Evolutionary conservation across 2,797 vertebrate species (phyloP).

Genomic region (Pteropus rufus): DNA sequence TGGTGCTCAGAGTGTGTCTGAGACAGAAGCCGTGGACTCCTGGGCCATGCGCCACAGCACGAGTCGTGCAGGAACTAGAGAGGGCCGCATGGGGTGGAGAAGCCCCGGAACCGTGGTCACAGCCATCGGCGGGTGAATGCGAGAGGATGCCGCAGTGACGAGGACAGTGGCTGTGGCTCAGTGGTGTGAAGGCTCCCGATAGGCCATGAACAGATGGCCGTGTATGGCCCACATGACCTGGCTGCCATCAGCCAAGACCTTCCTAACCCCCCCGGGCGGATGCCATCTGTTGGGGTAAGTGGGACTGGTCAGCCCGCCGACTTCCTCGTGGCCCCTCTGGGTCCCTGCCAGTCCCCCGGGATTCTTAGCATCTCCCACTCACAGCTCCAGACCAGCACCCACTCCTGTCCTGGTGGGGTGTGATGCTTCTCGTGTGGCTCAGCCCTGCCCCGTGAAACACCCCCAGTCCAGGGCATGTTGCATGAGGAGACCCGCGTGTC

Average conservation of each 20-base stretch:
- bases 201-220: not conserved
- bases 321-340: too few species aligned
- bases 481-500: rapidly evolving
- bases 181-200: not conserved
- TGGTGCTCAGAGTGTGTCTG: not conserved
- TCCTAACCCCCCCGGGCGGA: not conserved
- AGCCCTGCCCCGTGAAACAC: rapidly evolving
- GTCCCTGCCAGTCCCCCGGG: not conserved
- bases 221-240: rapidly evolving
- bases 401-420: rapidly evolving
- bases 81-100: rapidly evolving
- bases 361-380: not conserved
- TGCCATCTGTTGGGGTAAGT: not conserved
- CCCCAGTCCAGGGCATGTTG: rapidly evolving
- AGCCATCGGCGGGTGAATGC: rapidly evolving
- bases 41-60: rapidly evolving
- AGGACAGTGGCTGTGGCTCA: not conserved
- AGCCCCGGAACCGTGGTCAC: rapidly evolving
- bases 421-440: rapidly evolving
- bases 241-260: not conserved
- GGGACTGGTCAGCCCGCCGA: not conserved
- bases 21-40: not conserved
- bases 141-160: rapidly evolving
- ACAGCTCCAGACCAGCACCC: not conserved
- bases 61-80: rapidly evolving